Base-by-base conservation (phyloP, 2,113 vertebrate species). In the Gnathonemus echidnorhynchus region DNA sequence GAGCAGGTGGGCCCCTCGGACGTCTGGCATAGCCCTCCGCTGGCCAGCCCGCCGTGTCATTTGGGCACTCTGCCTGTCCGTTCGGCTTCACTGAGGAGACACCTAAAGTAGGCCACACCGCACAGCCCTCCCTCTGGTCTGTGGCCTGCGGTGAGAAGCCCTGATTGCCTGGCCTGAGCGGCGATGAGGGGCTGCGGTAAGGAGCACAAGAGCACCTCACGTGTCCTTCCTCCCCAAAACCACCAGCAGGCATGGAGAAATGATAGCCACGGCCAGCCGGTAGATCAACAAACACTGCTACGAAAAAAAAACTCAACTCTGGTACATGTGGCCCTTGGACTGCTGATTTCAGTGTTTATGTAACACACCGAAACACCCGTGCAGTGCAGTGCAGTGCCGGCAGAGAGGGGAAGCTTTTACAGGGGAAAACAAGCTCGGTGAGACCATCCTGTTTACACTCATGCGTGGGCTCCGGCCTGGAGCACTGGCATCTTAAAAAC, bases 101-200 rank as follows among this genome's bases (percentile, higher is more conserved):
- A 74, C 53, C 13, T 70, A 87, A 90, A 90, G 31, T 89, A 50
- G 45, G 89, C 42, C 84, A 74, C 56, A 49, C 70, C 35, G 85
- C 58, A 31, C 58, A 90, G 50, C 62, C 83, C 89, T 88, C 46
- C 19, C 45, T 46, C 45, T 90, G 86, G 62, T 90, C 74, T 91
- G 89, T 70, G 87, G 90, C 62, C 90, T 90, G 87, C 52, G 86
- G 89, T 86, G 10, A 42, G 2, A 19, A 56, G 86, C 85, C 66
- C 48, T 83, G 86, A 91, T 92, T 52, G 74, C 88, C 90, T 21
- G 89, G 88, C 88, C 90, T 31, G 89, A 52, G 50, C 13, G 11
- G 89, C 5, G 49, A 89, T 85, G 50, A 58, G 50, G 77, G 19
- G 77, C 70, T 53, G 88, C 42, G 74, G 74, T 80, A 7, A 45